These are phyloP conservation scores for Cotesia glomerata DNA, from an alignment of 1,140 invertebrate species.

Conservation along the genomic window DNA sequence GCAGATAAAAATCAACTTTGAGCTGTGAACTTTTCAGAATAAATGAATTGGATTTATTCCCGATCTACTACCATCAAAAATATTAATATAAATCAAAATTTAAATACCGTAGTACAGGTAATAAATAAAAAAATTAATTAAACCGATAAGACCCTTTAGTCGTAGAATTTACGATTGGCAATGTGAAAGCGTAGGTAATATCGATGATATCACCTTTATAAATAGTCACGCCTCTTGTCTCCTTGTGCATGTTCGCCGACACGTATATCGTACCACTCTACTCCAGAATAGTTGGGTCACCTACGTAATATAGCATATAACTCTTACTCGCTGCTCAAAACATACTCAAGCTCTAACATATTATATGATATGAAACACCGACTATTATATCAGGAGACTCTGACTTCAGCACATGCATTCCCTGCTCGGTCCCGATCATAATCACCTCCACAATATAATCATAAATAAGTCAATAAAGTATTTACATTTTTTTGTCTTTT, in stretches of 20 bases:
- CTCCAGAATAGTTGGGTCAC: neutral
- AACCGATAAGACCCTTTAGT: conserved; percentile 24
- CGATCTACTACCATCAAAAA: neutral
- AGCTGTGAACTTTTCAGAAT: no score
- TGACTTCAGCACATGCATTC: no score
- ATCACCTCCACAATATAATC: no score
- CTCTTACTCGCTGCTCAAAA: neutral
- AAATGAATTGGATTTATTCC: no score
- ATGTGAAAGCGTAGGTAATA: conserved; percentile 62
- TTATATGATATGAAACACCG: no score
- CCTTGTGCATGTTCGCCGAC: conserved; percentile 13
- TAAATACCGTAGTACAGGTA: neutral
- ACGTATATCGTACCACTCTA: neutral
- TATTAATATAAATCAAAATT: conserved; percentile 7
- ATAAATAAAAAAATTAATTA: no score
- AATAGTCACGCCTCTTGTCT: conserved; percentile 59
- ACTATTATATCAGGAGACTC: no score
- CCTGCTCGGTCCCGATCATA: no score
- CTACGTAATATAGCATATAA: conserved; percentile 3
- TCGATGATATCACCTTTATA: conserved; percentile 61
- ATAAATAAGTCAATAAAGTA: no score
- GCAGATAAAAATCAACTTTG: no score
- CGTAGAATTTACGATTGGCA: conserved; percentile 56
- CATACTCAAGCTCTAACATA: no score
- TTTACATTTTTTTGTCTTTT: no score